Percentiles rank a stretch among this genome's conserved stretches.
These are phyloP conservation scores for Alouatta caraya DNA, from an alignment of 2,797 vertebrate genomes.

Conservation along the genomic window DNA sequence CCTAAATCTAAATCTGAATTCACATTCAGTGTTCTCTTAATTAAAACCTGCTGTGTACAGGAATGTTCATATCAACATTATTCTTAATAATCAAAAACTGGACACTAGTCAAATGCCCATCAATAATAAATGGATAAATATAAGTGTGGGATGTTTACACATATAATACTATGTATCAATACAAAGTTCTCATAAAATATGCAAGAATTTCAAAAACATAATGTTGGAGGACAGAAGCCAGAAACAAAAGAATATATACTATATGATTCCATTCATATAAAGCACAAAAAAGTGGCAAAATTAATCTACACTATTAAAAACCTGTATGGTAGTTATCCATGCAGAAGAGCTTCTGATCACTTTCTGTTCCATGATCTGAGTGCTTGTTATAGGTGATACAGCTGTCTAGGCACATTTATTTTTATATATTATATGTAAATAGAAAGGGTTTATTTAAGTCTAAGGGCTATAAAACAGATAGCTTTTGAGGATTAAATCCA, in stretches of 20 bases:
- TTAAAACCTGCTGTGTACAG: background rate
- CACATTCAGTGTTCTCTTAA: background rate
- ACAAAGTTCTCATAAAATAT: background rate
- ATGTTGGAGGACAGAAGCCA: slow-evolving; percentile 5
- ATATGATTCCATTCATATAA: background rate
- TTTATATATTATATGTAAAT: background rate
- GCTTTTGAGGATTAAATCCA: background rate
- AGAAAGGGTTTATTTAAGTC: background rate
- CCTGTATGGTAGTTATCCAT: background rate
- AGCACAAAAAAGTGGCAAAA: background rate
- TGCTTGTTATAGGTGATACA: background rate
- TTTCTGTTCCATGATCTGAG: background rate
- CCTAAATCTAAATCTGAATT: slow-evolving; percentile 24
- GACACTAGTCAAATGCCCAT: background rate
- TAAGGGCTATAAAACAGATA: background rate
- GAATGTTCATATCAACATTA: background rate
- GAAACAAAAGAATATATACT: background rate
- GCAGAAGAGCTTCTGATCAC: background rate
- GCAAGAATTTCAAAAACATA: background rate
- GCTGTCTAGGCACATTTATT: background rate
- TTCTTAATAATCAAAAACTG: slow-evolving; percentile 1
- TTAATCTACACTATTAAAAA: slow-evolving; percentile 33
- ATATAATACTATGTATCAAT: background rate
- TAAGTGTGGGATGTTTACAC: background rate
- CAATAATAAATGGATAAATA: background rate